These are phyloP conservation scores for Chrysomallon squamiferum DNA, from an alignment of 1,140 invertebrate species.

Conservation along the genomic window DNA sequence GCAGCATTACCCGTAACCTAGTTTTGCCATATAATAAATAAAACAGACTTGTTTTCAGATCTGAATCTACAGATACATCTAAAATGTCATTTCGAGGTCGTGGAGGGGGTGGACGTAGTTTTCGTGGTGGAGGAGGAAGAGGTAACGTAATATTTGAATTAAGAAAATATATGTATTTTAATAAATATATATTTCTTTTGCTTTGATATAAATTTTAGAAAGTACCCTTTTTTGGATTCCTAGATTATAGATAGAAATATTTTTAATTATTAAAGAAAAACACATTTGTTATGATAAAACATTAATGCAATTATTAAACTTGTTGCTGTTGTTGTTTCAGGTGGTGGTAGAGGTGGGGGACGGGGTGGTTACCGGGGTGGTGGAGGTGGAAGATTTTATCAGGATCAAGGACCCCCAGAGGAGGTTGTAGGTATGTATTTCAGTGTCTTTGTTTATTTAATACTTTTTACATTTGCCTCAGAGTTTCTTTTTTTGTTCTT, in stretches of 20 bases:
- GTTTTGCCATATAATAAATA: too few species aligned
- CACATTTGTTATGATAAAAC: not conserved
- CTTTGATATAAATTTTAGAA: too few species aligned
- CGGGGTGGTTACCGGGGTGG: slow-evolving; percentile 59
- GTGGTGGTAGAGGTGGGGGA: slow-evolving; percentile 34
- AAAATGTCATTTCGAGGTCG: slow-evolving; percentile 12
- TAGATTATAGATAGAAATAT: not conserved
- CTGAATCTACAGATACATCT: too few species aligned
- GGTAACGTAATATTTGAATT: too few species aligned
- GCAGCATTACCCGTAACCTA: too few species aligned
- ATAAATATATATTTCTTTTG: too few species aligned
- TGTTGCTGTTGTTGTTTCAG: not conserved
- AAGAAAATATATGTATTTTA: too few species aligned
- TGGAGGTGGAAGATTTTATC: slow-evolving; percentile 51
- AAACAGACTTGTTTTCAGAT: too few species aligned
- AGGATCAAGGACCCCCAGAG: slow-evolving; percentile 83
- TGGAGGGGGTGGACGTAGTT: slow-evolving; percentile 20
- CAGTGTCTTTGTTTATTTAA: not conserved
- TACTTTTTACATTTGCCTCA: not conserved
- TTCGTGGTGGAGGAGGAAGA: slow-evolving; percentile 12
- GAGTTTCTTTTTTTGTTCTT: not conserved
- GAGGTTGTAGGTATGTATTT: slow-evolving; percentile 59
- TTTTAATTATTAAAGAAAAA: not conserved
- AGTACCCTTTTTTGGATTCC: too few species aligned
- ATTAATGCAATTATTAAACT: too few species aligned